A percentile compares a stretch with the other conserved stretches of the same genome.
phyloP scores from a whole-genome alignment of 1,140 invertebrate species.

The Asbolus verrucosus region DNA sequence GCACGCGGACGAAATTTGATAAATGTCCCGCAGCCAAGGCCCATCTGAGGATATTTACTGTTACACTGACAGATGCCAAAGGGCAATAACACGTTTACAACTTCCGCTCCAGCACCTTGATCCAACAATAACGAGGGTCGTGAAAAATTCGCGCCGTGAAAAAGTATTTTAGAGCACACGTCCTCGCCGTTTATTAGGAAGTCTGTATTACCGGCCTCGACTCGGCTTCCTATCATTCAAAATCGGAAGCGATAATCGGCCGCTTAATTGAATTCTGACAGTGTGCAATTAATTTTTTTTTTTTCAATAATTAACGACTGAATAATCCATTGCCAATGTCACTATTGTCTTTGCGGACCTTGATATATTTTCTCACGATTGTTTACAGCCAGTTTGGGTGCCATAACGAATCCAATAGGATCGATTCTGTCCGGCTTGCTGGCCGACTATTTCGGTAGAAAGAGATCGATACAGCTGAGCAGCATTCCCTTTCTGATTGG shows the following conservation, averaged over 20 bases:
- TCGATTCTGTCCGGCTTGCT: conserved; percentile 76
- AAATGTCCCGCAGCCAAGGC: background rate
- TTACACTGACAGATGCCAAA: too few relatives aligned
- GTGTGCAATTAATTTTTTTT: background rate
- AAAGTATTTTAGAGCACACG: background rate
- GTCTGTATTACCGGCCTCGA: background rate
- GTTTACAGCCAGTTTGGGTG: conserved; percentile 76
- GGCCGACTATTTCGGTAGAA: conserved; percentile 78
- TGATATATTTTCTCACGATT: conserved; percentile 23
- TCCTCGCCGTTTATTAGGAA: background rate
- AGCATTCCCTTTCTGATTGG: conserved; percentile 80
- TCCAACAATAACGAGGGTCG: too few relatives aligned
- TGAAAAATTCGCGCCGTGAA: background rate
- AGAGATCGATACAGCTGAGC: conserved; percentile 77
- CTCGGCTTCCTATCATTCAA: background rate
- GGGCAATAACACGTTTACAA: too few relatives aligned
- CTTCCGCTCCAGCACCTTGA: too few relatives aligned
- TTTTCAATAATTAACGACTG: too few relatives aligned
- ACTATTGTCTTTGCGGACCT: conserved; percentile 4
- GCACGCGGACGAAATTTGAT: too few relatives aligned
- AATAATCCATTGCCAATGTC: conserved; percentile 9
- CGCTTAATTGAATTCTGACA: conserved; percentile 2
- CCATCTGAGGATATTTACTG: background rate
- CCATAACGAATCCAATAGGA: conserved; percentile 79
- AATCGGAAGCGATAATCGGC: conserved; percentile 11